Evolutionary conservation across 2,888 invertebrate species (phyloP).

Genomic region (Rugalucina vietnamica): DNA sequence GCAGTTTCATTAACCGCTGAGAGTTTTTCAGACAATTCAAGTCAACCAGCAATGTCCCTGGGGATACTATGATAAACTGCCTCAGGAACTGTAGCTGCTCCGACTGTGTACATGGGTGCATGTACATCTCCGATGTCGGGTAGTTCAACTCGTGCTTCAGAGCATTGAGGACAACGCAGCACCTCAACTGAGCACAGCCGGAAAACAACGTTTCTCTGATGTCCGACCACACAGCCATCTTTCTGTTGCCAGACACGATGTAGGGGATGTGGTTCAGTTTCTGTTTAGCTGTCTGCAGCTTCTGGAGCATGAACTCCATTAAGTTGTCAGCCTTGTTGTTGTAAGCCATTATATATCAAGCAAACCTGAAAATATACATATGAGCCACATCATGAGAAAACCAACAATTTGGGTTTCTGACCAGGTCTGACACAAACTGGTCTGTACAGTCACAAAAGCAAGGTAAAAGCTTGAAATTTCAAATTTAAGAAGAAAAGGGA

Average conservation of each 20-base stretch:
- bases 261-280: constrained; percentile 59
- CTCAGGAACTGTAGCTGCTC: constrained; percentile 66
- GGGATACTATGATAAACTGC: constrained; percentile 63
- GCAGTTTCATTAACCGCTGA: constrained; percentile 40
- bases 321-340: too few species aligned
- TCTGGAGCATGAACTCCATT: constrained; percentile 9
- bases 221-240: constrained; percentile 69
- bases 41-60: constrained; percentile 69
- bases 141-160: constrained; percentile 61
- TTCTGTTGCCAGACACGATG: constrained; percentile 24
- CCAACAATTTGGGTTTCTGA: too few species aligned
- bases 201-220: constrained; percentile 68
- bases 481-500: too few species aligned
- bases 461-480: too few species aligned
- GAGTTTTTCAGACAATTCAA: constrained; percentile 46
- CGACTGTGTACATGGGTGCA: constrained; percentile 64
- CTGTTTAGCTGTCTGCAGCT: constrained; percentile 40
- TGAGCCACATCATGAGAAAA: too few species aligned
- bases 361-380: too few species aligned
- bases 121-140: constrained; percentile 48
- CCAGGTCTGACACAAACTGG: too few species aligned
- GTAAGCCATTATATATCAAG: too few species aligned
- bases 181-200: constrained; percentile 60
- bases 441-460: too few species aligned
- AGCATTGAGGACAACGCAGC: constrained; percentile 65